These are phyloP conservation scores for Drosophila recens DNA, from an alignment of 2,888 invertebrate species.

Conservation along the genomic window DNA sequence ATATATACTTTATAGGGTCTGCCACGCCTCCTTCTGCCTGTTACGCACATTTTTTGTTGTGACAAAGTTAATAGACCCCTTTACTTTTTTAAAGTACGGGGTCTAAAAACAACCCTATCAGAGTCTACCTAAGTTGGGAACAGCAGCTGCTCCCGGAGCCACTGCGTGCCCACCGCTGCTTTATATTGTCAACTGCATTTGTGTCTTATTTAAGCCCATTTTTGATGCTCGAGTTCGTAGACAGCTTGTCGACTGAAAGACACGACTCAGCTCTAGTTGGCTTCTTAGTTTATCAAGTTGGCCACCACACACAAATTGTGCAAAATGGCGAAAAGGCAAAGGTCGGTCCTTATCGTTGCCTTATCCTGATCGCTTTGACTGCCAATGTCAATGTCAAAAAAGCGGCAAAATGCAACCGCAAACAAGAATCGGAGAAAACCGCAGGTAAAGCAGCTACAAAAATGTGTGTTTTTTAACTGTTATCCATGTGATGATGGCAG, in stretches of 20 bases:
- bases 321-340: slow-evolving; percentile 43
- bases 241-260: background rate
- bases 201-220: background rate
- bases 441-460: background rate
- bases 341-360: slow-evolving; percentile 32
- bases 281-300: slow-evolving; percentile 25
- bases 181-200: no score
- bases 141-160: no score
- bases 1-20: no score
- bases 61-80: no score
- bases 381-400: slow-evolving; percentile 52
- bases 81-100: no score
- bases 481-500: slow-evolving; percentile 64
- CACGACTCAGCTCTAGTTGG: background rate
- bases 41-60: no score
- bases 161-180: no score
- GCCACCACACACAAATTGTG: slow-evolving; percentile 29
- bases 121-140: no score
- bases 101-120: no score
- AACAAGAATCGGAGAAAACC: background rate
- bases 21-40: no score
- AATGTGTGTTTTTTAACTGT: slow-evolving; percentile 20
- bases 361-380: slow-evolving; percentile 30
- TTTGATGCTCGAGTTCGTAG: background rate
- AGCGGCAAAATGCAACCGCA: slow-evolving; percentile 29